Evolutionary conservation across 1,140 invertebrate genomes (phyloP), one percentile per base, ranked within the genome.

Genomic region (Xylocopa sonorina): DNA sequence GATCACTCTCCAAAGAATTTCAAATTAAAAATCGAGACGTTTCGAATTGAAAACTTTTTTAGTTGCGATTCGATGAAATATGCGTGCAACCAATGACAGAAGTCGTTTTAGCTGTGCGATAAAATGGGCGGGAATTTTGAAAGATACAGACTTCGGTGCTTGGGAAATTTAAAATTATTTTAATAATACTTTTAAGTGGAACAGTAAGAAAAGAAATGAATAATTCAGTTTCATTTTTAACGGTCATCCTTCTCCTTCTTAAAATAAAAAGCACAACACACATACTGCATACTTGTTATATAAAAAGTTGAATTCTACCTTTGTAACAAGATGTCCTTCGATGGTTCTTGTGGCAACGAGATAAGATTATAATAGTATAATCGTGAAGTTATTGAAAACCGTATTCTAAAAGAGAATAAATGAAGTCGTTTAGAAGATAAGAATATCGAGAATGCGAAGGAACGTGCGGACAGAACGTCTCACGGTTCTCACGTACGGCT

Each of bases 401-500:
- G 24, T 38, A 7, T 24, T 34, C 3, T n/a, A 7, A 14, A 24
- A 60, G 18, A 24, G n/a, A n/a, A n/a, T n/a, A n/a, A n/a, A n/a
- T 41, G 12, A 27, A 34, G 21, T 64, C 43, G 68, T n/a, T 4
- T 14, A 34, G 5, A 5, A 34, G 50, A 57, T 58, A 72, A 72
- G 67, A 29, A 71, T 53, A 48, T 71, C 66, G 38, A 57, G 21
- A 53, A 53, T 2, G 24, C 9, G 6, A 27, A 46, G 34, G 34
- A 43, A 16, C 48, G 48, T 32, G 34, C 6, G 48, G 55, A 62
- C 60, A 57, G 55, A 53, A 78, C 57, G 34, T 76, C 79, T 83
- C 64, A 58, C 46, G 64, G 41, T 74, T 83, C 71, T 80, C 83
- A 71, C 34, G 58, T 83, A 53, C 62, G 53, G 38, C 27, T 80